These are phyloP conservation scores for Magallana gigas DNA, from an alignment of 1,140 invertebrate genomes.

Conservation along the genomic window DNA sequence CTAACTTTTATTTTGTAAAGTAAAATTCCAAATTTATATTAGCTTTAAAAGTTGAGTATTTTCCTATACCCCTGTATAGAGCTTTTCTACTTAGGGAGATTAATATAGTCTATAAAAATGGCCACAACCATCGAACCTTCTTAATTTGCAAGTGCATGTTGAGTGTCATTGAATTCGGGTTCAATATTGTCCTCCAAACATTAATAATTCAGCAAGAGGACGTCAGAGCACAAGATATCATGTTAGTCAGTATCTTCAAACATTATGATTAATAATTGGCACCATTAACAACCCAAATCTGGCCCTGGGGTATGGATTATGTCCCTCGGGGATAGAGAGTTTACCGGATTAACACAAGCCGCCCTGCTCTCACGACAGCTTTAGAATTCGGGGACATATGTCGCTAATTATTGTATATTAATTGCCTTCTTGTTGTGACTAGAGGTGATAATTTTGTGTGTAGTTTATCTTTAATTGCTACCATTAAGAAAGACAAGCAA, in stretches of 20 bases:
- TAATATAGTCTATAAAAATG: too few species aligned
- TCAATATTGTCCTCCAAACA: too few species aligned
- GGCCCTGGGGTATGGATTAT: neutral
- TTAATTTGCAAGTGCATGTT: too few species aligned
- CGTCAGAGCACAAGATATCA: neutral
- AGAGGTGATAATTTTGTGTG: neutral
- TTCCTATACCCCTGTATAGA: too few species aligned
- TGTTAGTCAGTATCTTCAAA: neutral
- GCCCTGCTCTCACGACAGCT: neutral
- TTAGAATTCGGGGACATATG: neutral
- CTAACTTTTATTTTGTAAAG: too few species aligned
- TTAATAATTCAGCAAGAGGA: neutral
- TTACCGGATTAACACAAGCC: neutral
- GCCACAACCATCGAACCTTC: too few species aligned
- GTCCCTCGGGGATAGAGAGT: constrained; percentile 12
- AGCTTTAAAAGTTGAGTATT: too few species aligned
- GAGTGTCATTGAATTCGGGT: too few species aligned
- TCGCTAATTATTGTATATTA: constrained; percentile 19
- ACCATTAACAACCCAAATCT: neutral
- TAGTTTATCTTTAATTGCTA: neutral
- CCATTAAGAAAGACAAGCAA: neutral
- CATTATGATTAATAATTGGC: constrained; percentile 28
- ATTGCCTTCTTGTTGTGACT: neutral
- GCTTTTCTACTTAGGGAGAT: too few species aligned
- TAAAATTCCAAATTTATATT: too few species aligned